Evolutionary conservation across 2,113 vertebrate genomes (phyloP), one percentile per base, ranked within the genome.

Genomic region (Hypanus sabinus): DNA sequence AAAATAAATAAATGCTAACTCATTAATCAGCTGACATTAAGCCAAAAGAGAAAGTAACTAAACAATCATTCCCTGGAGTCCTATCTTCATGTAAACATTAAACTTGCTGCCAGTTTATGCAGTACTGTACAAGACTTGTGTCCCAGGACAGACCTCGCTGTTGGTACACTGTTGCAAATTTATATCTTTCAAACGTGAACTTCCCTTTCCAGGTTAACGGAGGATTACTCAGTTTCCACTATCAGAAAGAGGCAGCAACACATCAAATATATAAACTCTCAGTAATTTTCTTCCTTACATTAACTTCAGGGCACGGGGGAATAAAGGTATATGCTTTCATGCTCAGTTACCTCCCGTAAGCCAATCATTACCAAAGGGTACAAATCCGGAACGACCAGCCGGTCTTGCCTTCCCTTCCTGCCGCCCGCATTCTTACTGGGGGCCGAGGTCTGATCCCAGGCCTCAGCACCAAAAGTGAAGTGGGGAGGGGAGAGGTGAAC

Each of bases 41-140:
- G 65, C 85, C 85, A 20, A 60, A 33, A 68, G 85, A 90, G 60
- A 68, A 57, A 90, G 16, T n/a, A 33, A 20, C 27, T 33, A 90
- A 90, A 36, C 60, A 90, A 65, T 90, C 60, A 88, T 11, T 88
- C 85, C 85, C 85, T 65, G 6, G 85, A 9, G 85, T 90, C 85
- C 33, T 65, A 65, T 65, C 33, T 65, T 65, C 30, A 20, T 33
- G 60, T 65, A 90, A 90, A 90, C 85, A 33, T 33, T n/a, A 33
- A 88, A 90, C 11, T 5, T 65, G 62, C 38, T 65, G 57, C 60
- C 85, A 90, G 60, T n/a, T 90, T 30, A 20, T 20, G 33, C 27
- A 90, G 12, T 22, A 46, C 4, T 81, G 18, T 36, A 83, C 57
- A 55, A 60, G 24, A 62, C 24, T 16, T 20, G 14, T 20, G 38